Conservation (phyloP, 2,797 vertebrate species). For the Pygocentrus nattereri region DNA sequence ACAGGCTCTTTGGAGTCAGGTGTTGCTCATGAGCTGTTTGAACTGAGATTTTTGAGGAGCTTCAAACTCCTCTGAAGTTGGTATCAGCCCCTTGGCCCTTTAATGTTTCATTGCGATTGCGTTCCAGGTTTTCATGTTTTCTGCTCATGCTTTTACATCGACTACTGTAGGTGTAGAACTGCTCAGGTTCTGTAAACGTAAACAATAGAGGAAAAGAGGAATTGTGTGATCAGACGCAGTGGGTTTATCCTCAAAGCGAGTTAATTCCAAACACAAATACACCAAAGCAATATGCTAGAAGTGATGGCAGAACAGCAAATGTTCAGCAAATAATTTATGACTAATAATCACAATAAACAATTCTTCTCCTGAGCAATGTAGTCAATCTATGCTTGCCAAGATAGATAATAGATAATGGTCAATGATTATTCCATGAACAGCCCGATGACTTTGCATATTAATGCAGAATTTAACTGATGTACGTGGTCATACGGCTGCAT, state of each 20-base stretch:
- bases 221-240: constrained; percentile 6
- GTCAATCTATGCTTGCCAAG: neutral
- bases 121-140: constrained; percentile 71
- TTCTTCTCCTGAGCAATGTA: too few species aligned
- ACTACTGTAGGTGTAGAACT: constrained; percentile 48
- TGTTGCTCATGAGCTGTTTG: constrained; percentile 80
- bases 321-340: neutral
- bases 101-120: constrained; percentile 68
- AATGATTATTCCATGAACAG: too few species aligned
- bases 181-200: constrained; percentile 5
- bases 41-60: constrained; percentile 79
- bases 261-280: neutral
- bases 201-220: neutral
- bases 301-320: neutral
- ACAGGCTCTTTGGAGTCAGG: constrained; percentile 79
- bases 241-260: neutral
- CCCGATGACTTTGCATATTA: too few species aligned
- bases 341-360: neutral
- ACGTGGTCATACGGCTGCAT: neutral
- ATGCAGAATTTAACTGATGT: too few species aligned
- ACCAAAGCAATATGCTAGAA: neutral
- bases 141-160: constrained; percentile 68
- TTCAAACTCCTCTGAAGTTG: constrained; percentile 72
- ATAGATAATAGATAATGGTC: too few species aligned
- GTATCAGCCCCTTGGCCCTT: constrained; percentile 67